phyloP scores from a whole-genome alignment of 30 jellyfish, hydroid and myxozoan genomes.

The Hydra vulgaris region DNA sequence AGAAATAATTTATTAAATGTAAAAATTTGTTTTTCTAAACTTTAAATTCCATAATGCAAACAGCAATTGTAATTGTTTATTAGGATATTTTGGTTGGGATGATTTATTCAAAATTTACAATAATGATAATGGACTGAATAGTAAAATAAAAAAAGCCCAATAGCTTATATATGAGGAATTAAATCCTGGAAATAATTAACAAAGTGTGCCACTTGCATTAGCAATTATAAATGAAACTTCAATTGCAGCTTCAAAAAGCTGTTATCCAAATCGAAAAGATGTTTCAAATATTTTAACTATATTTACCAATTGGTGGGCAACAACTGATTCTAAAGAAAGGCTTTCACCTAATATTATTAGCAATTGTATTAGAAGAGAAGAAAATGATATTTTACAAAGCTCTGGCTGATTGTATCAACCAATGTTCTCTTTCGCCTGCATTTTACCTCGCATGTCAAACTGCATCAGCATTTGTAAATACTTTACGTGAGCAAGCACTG shows the following conservation, averaged over 20 bases:
- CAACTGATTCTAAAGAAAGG: too few species aligned
- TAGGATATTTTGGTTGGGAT: not conserved
- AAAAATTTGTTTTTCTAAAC: not conserved
- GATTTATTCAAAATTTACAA: not conserved
- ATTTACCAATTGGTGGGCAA: too few species aligned
- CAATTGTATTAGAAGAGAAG: too few species aligned
- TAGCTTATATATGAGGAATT: not conserved
- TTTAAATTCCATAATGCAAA: not conserved
- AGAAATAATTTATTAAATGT: not conserved
- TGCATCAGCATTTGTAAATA: too few species aligned
- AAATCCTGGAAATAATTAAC: not conserved
- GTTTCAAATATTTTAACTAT: too few species aligned
- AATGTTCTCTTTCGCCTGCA: too few species aligned
- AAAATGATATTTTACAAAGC: too few species aligned
- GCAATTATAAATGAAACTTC: not conserved
- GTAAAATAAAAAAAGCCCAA: not conserved
- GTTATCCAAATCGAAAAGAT: not conserved
- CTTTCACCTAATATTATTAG: too few species aligned
- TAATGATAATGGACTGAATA: not conserved
- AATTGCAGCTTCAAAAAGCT: not conserved
- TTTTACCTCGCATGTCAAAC: too few species aligned
- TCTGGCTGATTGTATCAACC: too few species aligned
- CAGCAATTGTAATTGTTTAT: not conserved
- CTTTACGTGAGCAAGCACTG: too few species aligned
- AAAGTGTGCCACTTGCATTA: not conserved